Evolutionary conservation across 2,113 vertebrate species (phyloP).

Genomic region (Mixornis gularis): DNA sequence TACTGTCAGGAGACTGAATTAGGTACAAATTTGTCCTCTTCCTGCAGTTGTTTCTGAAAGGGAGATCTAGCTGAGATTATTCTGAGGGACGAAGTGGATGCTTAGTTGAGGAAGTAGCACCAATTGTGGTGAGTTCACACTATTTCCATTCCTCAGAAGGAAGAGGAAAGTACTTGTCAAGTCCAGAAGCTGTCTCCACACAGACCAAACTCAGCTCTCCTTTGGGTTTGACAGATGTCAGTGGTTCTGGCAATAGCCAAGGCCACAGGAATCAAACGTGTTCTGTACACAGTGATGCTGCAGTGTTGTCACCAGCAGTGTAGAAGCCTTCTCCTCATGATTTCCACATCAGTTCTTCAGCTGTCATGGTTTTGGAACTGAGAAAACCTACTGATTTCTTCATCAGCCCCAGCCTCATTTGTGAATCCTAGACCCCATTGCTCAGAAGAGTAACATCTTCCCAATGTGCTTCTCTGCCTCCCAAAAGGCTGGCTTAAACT

Average conservation of each 20-base stretch:
- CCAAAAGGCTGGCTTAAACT: not conserved
- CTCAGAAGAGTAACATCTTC: not conserved
- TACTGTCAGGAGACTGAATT: not conserved
- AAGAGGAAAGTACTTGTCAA: not conserved
- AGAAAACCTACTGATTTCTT: not conserved
- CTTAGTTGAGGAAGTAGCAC: not conserved
- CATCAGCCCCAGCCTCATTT: not conserved
- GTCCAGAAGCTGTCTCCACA: not conserved
- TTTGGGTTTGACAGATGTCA: not conserved
- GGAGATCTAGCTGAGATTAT: not conserved
- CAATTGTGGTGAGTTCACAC: not conserved
- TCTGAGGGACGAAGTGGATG: not conserved
- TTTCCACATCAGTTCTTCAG: not conserved
- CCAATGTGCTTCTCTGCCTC: not conserved
- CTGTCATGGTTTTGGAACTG: not conserved
- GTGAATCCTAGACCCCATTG: not conserved
- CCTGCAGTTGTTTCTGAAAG: not conserved
- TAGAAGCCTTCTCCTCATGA: not conserved
- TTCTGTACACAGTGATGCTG: rapidly evolving
- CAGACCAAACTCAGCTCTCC: not conserved
- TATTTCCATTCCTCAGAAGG: not conserved
- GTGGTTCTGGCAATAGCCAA: not conserved
- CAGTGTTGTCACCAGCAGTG: rapidly evolving
- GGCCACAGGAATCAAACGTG: not conserved
- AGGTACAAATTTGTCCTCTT: not conserved